Evolutionary conservation across 2,113 vertebrate species (phyloP).

Genomic region (Pandion haliaetus): DNA sequence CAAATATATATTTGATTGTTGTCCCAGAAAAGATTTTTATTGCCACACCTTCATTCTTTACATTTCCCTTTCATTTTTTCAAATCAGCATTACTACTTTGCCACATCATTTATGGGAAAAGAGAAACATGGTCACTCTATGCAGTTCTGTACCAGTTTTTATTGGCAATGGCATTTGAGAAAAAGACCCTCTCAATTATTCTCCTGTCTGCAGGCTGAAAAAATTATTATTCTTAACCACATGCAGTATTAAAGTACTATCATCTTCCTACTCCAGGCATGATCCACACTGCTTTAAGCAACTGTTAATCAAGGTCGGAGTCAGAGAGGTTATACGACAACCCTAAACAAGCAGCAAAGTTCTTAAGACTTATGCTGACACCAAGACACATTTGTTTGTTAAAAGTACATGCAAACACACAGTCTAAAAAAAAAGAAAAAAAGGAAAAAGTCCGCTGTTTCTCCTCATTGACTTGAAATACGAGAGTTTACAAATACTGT

Average conservation of each 20-base stretch:
- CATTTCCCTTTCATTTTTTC: conserved; percentile 11
- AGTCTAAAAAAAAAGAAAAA: not conserved
- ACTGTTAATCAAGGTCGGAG: not conserved
- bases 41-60: conserved; percentile 13
- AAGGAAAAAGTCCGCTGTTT: not conserved
- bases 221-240: not conserved
- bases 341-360: not conserved
- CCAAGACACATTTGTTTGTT: not conserved
- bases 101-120: not conserved
- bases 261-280: not conserved
- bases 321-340: not conserved
- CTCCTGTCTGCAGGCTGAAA: not conserved
- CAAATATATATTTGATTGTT: conserved; percentile 72
- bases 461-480: not conserved
- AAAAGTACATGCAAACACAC: not conserved
- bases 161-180: not conserved
- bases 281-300: not conserved
- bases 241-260: not conserved
- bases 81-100: not conserved
- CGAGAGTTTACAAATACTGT: not conserved
- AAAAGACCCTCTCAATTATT: not conserved
- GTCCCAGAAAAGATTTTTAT: conserved; percentile 79
- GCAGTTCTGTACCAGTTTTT: not conserved
- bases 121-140: not conserved
- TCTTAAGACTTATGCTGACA: conserved; percentile 14